Evolutionary conservation across 2,888 invertebrate genomes (phyloP).

Genomic region (Itoplectis maculator): DNA sequence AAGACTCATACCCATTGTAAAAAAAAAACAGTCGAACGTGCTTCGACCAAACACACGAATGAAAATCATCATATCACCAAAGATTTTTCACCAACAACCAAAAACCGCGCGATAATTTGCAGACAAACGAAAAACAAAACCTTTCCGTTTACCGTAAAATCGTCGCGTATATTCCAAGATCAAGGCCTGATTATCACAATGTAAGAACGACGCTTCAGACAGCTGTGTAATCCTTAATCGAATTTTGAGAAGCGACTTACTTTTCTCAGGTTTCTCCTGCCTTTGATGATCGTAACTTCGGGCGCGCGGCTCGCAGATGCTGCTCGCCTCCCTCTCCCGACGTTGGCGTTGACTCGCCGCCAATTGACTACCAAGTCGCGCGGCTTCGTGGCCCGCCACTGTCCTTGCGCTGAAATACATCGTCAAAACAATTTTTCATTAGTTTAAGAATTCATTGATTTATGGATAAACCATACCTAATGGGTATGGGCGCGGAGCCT

Average conservation of each 20-base stretch:
- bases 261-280: slow-evolving; percentile 85
- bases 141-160: slow-evolving; percentile 36
- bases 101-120: slow-evolving; percentile 28
- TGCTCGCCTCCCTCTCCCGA: slow-evolving; percentile 78
- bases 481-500: slow-evolving; percentile 83
- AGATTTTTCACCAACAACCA: not conserved
- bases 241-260: slow-evolving; percentile 79
- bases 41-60: slow-evolving; percentile 29
- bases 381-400: slow-evolving; percentile 93
- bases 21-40: slow-evolving; percentile 38
- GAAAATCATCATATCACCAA: not conserved
- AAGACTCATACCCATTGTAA: slow-evolving; percentile 48
- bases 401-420: slow-evolving; percentile 84
- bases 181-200: not conserved
- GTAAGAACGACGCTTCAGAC: not conserved
- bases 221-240: not conserved
- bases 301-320: slow-evolving; percentile 87
- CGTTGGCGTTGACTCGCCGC: slow-evolving; percentile 84
- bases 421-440: not conserved
- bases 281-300: slow-evolving; percentile 89
- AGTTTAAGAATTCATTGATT: not conserved
- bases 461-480: slow-evolving; percentile 73
- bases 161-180: slow-evolving; percentile 6
- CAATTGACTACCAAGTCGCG: slow-evolving; percentile 88
- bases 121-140: slow-evolving; percentile 27